Evolutionary conservation across 2,888 invertebrate genomes (phyloP).

Genomic region (Hydriomena furcata): DNA sequence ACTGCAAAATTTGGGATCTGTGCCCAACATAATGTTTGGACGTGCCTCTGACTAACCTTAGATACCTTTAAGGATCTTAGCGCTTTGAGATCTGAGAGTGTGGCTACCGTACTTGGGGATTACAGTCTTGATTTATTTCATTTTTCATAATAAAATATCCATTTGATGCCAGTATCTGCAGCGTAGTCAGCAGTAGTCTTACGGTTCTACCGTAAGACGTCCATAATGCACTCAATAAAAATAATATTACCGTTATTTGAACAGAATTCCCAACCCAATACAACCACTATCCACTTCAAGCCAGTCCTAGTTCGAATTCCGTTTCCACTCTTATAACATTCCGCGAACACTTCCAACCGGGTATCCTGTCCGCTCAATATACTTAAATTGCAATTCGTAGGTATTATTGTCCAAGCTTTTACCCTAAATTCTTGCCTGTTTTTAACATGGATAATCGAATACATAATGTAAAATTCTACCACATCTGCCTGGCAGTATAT

Average conservation of each 20-base stretch:
- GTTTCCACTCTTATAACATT: constrained; percentile 22
- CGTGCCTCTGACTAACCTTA: too few relatives aligned
- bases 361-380: constrained; percentile 23
- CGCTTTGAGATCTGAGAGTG: too few relatives aligned
- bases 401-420: background rate
- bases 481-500: too few relatives aligned
- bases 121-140: too few relatives aligned
- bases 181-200: background rate
- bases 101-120: too few relatives aligned
- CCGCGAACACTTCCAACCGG: constrained; percentile 17
- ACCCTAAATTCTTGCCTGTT: background rate
- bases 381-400: constrained; percentile 7
- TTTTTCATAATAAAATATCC: too few relatives aligned
- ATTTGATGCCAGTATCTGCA: background rate
- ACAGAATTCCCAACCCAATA: constrained; percentile 19
- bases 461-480: too few relatives aligned
- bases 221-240: constrained; percentile 7
- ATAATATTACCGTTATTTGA: constrained; percentile 11
- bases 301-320: constrained; percentile 22
- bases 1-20: too few relatives aligned
- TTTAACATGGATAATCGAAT: too few relatives aligned
- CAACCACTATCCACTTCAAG: constrained; percentile 16
- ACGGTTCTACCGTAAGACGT: too few relatives aligned
- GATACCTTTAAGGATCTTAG: too few relatives aligned
- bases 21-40: too few relatives aligned